Evolutionary conservation across 2,888 invertebrate species (phyloP).

Genomic region (Morinoia aosen): DNA sequence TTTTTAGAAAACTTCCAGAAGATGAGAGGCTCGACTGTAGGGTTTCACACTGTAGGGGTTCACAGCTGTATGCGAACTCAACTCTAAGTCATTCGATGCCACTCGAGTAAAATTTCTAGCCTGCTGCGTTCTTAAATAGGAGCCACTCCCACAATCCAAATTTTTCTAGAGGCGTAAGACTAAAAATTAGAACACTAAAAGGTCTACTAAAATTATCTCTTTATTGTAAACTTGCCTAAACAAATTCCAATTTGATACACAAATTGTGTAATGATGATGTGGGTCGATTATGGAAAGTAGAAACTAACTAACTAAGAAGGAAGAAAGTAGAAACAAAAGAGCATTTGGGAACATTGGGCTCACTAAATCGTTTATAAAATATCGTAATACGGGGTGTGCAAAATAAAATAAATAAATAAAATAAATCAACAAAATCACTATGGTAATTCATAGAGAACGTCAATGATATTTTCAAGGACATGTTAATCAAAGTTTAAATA

Average conservation of each 20-base stretch:
- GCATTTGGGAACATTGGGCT: too few relatives aligned
- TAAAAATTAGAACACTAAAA: background rate
- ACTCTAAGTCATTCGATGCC: background rate
- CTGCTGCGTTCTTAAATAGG: background rate
- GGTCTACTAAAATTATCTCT: background rate
- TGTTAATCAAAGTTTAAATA: too few relatives aligned
- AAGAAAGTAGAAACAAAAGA: too few relatives aligned
- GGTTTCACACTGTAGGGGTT: background rate
- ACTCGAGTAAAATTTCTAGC: background rate
- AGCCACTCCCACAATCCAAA: background rate
- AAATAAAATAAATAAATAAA: too few relatives aligned
- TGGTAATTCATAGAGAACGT: too few relatives aligned
- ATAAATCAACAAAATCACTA: too few relatives aligned
- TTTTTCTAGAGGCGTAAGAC: background rate
- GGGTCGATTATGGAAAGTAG: background rate
- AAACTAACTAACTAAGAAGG: background rate
- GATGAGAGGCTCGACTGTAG: background rate
- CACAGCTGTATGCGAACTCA: background rate
- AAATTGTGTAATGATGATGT: background rate
- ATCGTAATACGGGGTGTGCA: too few relatives aligned
- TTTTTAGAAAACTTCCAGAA: background rate
- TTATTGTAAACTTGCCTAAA: background rate
- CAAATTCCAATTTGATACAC: too few relatives aligned
- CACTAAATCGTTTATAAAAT: too few relatives aligned
- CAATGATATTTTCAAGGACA: too few relatives aligned